Evolutionary conservation across 2,113 vertebrate genomes (phyloP), one percentile per base, ranked within the genome.

Genomic region (Syngnathoides biaculeatus): DNA sequence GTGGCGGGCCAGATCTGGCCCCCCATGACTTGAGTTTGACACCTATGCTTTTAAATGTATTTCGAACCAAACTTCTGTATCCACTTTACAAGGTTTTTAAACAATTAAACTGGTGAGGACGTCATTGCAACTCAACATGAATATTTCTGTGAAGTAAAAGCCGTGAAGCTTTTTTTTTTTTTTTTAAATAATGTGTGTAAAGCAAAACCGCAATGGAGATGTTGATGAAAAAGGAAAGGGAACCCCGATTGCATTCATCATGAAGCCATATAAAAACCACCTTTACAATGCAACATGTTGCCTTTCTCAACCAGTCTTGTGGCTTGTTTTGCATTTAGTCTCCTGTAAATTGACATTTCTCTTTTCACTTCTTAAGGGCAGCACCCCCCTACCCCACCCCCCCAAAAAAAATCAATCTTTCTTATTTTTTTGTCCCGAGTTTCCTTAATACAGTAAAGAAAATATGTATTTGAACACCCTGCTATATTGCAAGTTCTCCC

Each of bases 201-300:
- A 68, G 27, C 72, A 63, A 89, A 90, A 89, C 90, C 89, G 84
- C 89, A 92, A 56, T 73, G 69, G 77, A 88, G 82, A 86, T 87
- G 84, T 92, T 92, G 76, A 74, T 73, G 71, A 68, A 82, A 82
- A 87, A 87, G 77, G 77, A 86, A 88, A 90, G 64, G 78, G 79
- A 86, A 90, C 79, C 76, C 78, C 1, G 26, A 68, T 84, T 84
- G 79, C 82, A 78, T 84, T 90, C 83, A 88, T 88, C 80, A 69
- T 76, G 75, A 69, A 84, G 77, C 75, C 78, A 82, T 43, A 65
- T 61, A 75, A 75, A 84, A 80, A 87, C 88, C 90, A 89, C 78
- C 87, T 86, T 89, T 90, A 87, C 86, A 81, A 83, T 82, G 78
- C 82, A 86, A 64, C 60, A 63, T 22, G 24, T 58, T 38, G 22